These are phyloP conservation scores for Nesometra sesokonis DNA, from an alignment of 35 echinoderm and acorn worm genomes.

Conservation along the genomic window DNA sequence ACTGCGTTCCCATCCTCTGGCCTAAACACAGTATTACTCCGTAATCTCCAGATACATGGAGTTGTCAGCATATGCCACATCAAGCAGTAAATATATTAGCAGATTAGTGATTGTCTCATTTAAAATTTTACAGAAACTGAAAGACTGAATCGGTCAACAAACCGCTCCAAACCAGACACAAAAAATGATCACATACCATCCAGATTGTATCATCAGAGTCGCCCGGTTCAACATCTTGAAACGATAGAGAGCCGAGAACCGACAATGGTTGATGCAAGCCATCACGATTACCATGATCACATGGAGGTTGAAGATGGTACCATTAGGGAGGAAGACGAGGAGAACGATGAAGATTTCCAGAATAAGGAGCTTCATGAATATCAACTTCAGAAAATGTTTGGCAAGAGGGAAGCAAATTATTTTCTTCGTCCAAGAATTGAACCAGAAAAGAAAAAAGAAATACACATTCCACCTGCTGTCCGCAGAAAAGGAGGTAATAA, in stretches of 20 bases:
- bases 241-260: background rate
- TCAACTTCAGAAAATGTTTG: background rate
- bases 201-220: background rate
- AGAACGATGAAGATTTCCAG: background rate
- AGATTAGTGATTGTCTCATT: too few relatives aligned
- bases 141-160: background rate
- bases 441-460: constrained; percentile 3
- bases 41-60: too few relatives aligned
- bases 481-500: constrained; percentile 1
- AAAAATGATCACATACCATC: background rate
- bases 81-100: too few relatives aligned
- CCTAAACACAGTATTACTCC: too few relatives aligned
- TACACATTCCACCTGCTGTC: background rate
- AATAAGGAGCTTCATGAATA: background rate
- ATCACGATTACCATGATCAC: background rate
- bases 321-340: background rate
- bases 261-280: background rate
- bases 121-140: too few relatives aligned
- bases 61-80: too few relatives aligned
- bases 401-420: background rate
- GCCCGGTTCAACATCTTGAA: background rate
- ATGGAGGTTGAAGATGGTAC: background rate
- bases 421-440: constrained; percentile 12
- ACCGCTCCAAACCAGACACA: background rate
- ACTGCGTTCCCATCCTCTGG: too few relatives aligned